phyloP scores from a whole-genome alignment of 2,888 invertebrate genomes.

The Myopa tessellatipennis region DNA sequence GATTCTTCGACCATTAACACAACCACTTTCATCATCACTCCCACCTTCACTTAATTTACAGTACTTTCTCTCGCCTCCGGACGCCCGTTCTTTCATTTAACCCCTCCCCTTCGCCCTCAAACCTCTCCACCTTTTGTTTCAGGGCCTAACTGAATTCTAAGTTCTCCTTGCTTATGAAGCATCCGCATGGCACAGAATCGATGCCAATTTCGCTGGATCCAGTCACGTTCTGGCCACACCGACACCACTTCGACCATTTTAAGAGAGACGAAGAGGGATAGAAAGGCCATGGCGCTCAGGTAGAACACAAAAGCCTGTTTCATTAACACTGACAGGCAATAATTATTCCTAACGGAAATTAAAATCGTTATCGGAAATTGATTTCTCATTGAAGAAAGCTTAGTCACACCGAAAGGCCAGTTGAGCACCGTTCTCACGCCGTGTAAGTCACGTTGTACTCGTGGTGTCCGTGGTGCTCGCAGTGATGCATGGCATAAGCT shows the following conservation, averaged over 20 bases:
- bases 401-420: not conserved
- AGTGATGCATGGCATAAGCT: not conserved
- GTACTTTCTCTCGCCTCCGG: too few relatives aligned
- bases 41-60: too few relatives aligned
- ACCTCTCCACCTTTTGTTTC: not conserved
- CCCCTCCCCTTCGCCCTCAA: too few relatives aligned
- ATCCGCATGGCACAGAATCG: not conserved
- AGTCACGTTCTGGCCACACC: not conserved
- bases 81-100: too few relatives aligned
- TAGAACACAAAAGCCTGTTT: conserved; percentile 15
- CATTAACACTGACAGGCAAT: conserved; percentile 54
- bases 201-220: not conserved
- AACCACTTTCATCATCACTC: too few relatives aligned
- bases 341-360: conserved; percentile 68
- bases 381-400: conserved; percentile 55
- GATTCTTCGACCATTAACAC: too few relatives aligned
- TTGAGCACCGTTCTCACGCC: not conserved
- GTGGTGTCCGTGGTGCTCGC: not conserved
- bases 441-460: conserved; percentile 2
- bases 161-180: not conserved
- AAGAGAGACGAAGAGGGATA: not conserved
- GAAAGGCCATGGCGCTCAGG: not conserved
- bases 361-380: conserved; percentile 65
- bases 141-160: not conserved
- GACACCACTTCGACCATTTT: not conserved